A percentile compares a stretch with the other conserved stretches of the same genome.
These are phyloP conservation scores for Atta cephalotes DNA, from an alignment of 1,140 invertebrate genomes.

Conservation along the genomic window DNA sequence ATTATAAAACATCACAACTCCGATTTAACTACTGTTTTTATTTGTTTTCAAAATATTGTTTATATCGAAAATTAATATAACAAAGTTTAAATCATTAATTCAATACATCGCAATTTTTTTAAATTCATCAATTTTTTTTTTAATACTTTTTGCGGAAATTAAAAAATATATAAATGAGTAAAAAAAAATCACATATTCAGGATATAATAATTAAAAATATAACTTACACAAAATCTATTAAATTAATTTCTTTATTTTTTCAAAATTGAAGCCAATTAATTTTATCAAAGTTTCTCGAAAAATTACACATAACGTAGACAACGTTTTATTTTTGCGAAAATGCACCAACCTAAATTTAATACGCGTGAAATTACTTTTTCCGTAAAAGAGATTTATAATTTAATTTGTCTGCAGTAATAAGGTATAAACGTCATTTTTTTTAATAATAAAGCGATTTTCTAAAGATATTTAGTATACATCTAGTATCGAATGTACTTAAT, in stretches of 20 bases:
- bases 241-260: background rate
- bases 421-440: background rate
- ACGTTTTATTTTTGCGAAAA: slow-evolving; percentile 32
- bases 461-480: background rate
- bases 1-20: background rate
- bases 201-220: background rate
- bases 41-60: background rate
- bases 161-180: background rate
- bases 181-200: too few species aligned
- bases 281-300: slow-evolving; percentile 2
- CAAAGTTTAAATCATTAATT: background rate
- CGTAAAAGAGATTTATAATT: slow-evolving; percentile 32
- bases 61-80: background rate
- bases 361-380: slow-evolving; percentile 49
- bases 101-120: background rate
- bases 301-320: slow-evolving; percentile 4
- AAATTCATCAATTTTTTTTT: background rate
- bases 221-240: background rate
- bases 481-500: background rate
- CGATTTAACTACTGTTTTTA: background rate
- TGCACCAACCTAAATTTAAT: slow-evolving; percentile 33
- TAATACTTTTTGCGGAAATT: background rate
- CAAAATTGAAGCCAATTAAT: slow-evolving; percentile 1
- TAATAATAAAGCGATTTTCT: slow-evolving; percentile 22
- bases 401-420: slow-evolving; percentile 9